Conservation (phyloP, 2,797 vertebrate genomes). For the Thunnus albacares region DNA sequence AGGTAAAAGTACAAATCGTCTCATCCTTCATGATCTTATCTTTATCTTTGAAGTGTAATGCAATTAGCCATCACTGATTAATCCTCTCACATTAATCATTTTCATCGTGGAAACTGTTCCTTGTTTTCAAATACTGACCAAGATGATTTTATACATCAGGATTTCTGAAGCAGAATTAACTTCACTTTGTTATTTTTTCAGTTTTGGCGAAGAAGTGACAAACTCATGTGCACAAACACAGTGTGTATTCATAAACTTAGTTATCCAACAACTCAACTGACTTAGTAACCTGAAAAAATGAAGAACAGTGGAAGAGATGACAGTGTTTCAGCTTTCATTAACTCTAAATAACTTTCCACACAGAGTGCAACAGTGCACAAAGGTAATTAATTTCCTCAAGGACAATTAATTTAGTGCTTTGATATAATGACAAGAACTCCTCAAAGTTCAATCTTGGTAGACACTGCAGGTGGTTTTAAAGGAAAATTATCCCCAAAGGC, state of each 20-base stretch:
- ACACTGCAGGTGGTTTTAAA: constrained; percentile 59
- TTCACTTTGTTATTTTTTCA: constrained; percentile 4
- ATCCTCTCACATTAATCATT: constrained; percentile 55
- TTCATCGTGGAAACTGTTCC: constrained; percentile 27
- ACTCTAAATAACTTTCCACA: constrained; percentile 77
- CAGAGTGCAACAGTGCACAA: constrained; percentile 78
- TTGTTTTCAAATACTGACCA: constrained; percentile 15
- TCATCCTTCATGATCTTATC: constrained; percentile 61
- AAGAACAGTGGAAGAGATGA: constrained; percentile 73
- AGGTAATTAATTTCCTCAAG: constrained; percentile 89
- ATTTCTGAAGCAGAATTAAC: constrained; percentile 3
- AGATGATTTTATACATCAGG: constrained; percentile 11
- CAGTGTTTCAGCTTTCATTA: constrained; percentile 81
- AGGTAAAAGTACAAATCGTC: constrained; percentile 48
- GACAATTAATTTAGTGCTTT: constrained; percentile 85
- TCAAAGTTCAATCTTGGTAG: constrained; percentile 70
- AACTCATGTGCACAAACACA: constrained; percentile 36
- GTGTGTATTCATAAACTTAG: constrained; percentile 20
- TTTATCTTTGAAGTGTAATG: constrained; percentile 63
- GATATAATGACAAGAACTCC: constrained; percentile 80
- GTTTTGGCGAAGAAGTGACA: constrained; percentile 1
- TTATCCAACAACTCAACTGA: constrained; percentile 44
- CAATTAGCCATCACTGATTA: constrained; percentile 55
- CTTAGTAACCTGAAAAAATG: constrained; percentile 80
- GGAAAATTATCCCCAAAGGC: constrained; percentile 63